Evolutionary conservation across 2,113 vertebrate species (phyloP), one percentile per base, ranked within the genome.

Genomic region (Chamaetylas fuelleborni): DNA sequence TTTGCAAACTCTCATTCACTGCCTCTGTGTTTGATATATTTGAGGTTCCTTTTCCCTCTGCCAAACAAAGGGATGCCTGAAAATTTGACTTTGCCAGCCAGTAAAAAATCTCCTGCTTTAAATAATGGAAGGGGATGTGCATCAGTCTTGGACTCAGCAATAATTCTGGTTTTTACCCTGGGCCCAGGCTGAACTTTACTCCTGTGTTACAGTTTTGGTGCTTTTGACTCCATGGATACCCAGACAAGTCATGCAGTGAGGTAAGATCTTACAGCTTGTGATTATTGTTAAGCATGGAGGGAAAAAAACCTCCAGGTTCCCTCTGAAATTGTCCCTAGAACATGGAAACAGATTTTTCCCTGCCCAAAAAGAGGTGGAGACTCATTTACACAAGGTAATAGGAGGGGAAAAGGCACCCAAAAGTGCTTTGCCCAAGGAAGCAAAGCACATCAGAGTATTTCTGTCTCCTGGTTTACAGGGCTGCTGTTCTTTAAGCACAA

Each of bases 21-120:
- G 70, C 48, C 78, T 92, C 58, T 91, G 3, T 69, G 23, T 53
- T 76, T 51, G 53, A 84, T 73, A 8, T 5, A 40, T 73, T 90
- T 74, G 86, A 90, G 92, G 92, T 91, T 89, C 42, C 70, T 96
- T 85, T 88, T 64, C 42, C 86, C 53, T 66, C 86, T 54, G 71
- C 53, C 62, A 78, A 38, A 92, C 86, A 83, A 80, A 81, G 69
- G 62, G 60, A 84, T 23, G 65, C 29, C 91, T 96, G 93, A 64
- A 88, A 96, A 91, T 64, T 86, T 66, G 62, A 12, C 61, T 95
- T 61, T 64, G 51, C 36, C 74, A 24, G 23, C 57, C 93, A 92
- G 57, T 38, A 42, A 15, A 82, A 50, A 14, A 28, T 16, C 66
- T 84, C 42, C 66, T 42, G 23, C 40, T 50, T 80, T 24, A 65